Conservation (phyloP, 2,888 invertebrate species). For the Cartodere bifasciata region DNA sequence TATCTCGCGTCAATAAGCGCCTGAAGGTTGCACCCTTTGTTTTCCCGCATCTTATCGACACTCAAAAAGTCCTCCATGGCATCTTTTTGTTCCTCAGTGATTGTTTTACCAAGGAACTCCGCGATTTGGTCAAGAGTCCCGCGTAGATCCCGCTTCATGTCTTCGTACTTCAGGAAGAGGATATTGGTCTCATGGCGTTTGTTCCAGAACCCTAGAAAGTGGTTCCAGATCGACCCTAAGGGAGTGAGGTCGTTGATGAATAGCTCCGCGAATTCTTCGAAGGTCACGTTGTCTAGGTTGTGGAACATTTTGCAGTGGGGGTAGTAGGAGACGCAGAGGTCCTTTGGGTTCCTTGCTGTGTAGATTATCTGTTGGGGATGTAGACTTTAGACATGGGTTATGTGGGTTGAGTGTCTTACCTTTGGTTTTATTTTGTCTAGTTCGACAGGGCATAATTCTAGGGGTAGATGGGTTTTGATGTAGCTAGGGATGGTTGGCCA, state of each 20-base stretch:
- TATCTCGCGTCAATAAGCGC: conserved; percentile 23
- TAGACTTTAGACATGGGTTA: too few relatives aligned
- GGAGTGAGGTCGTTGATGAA: conserved; percentile 56
- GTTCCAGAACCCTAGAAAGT: conserved; percentile 54
- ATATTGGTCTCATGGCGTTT: conserved; percentile 56
- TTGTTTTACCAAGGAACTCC: conserved; percentile 51
- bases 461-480: conserved; percentile 63
- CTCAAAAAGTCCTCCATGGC: conserved; percentile 25
- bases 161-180: conserved; percentile 69
- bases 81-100: conserved; percentile 53
- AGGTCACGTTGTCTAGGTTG: conserved; percentile 38
- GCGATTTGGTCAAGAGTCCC: conserved; percentile 48
- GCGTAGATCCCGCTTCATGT: conserved; percentile 62
- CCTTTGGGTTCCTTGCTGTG: conserved; percentile 80
- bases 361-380: conserved; percentile 59
- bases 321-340: conserved; percentile 79
- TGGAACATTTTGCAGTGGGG: conserved; percentile 68
- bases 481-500: too few relatives aligned
- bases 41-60: conserved; percentile 41
- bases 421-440: conserved; percentile 56
- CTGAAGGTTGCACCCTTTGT: conserved; percentile 44
- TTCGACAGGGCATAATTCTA: conserved; percentile 53
- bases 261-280: conserved; percentile 64
- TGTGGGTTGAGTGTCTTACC: conserved; percentile 34
- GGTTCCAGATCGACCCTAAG: conserved; percentile 51